Base-by-base conservation (phyloP, 2,888 invertebrate species). In the Agriotes lineatus region DNA sequence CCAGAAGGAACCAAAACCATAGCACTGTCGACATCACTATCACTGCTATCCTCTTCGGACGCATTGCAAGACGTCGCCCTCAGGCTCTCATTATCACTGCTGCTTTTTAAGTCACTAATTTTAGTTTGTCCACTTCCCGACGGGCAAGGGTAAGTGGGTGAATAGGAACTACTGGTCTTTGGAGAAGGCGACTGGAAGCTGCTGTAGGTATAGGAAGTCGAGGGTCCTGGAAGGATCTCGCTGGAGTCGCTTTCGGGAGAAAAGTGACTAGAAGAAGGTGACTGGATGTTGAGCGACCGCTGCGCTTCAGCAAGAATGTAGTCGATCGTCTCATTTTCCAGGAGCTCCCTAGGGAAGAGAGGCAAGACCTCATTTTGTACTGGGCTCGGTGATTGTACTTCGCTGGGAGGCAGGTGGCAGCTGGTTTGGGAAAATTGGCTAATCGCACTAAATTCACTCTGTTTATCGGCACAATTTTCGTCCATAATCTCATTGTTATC, bases 1-100 rank as follows among this genome's bases (percentile, higher is more conserved):
- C 84, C 83, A 74, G 83, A 77, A 76, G 84, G 84, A 74, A 84
- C 84, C 75, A 84, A 74, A 56, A 84, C 83, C 82, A 82, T 81
- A 39, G 79, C 79, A 70, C 81, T 79, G 57, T 81, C 78, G 33
- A 74, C 73, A 65, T 74, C 74, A 35, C 69, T 63, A 20, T 77
- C 77, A 54, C 71, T 74, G 25, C 39, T 45, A 6, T 64, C 65
- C 19, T 70, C 69, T n/a, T 59, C 59, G 7, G 64, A 54, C 10
- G 48, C 19, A 45, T 45, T 57, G 42, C 22, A 18, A 2, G 50
- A 66, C 61, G 59, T 70, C 45, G 44, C 65, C 9, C 58, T 70
- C 10, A 14, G 19, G 54, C 66, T 66, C 14, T 66, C 69, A 63
- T 63, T 63, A 63, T 70, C 70, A 56, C 70, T 70, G 6, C 12